These are phyloP conservation scores for Empidonax alnorum DNA, from an alignment of 2,113 vertebrate genomes.

Conservation along the genomic window DNA sequence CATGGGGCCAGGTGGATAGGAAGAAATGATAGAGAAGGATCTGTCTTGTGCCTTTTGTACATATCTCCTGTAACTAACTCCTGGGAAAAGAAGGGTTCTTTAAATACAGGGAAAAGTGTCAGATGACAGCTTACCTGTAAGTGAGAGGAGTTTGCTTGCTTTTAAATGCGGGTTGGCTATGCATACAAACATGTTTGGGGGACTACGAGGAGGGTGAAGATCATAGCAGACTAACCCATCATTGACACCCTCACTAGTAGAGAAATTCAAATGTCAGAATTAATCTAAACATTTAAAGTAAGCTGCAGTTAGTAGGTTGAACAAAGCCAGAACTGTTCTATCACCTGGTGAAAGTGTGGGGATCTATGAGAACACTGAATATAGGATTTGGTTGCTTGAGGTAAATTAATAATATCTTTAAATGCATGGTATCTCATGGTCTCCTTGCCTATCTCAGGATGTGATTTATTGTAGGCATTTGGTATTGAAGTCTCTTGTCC, in stretches of 20 bases:
- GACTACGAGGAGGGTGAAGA: rapidly evolving
- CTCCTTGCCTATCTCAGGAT: neutral
- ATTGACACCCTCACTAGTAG: neutral
- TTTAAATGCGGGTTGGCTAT: neutral
- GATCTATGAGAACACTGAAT: neutral
- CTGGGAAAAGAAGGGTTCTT: neutral
- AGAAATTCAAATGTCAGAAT: neutral
- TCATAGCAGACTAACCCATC: neutral
- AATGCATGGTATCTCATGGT: neutral
- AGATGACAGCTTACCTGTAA: neutral
- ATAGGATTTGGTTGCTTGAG: neutral
- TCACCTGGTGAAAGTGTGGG: neutral
- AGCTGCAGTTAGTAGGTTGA: neutral
- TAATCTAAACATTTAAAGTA: neutral
- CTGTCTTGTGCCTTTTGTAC: neutral
- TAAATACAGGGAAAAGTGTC: neutral
- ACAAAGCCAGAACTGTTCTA: neutral
- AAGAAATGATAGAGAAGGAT: neutral
- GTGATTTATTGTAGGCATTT: neutral
- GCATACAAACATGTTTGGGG: neutral
- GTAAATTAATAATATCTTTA: neutral
- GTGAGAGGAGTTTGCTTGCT: neutral
- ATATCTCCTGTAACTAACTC: neutral
- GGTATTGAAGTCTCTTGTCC: neutral
- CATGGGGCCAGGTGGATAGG: neutral